Evolutionary conservation across 1,140 invertebrate genomes (phyloP), one percentile per base, ranked within the genome.

Genomic region (Heliconius melpomene): DNA sequence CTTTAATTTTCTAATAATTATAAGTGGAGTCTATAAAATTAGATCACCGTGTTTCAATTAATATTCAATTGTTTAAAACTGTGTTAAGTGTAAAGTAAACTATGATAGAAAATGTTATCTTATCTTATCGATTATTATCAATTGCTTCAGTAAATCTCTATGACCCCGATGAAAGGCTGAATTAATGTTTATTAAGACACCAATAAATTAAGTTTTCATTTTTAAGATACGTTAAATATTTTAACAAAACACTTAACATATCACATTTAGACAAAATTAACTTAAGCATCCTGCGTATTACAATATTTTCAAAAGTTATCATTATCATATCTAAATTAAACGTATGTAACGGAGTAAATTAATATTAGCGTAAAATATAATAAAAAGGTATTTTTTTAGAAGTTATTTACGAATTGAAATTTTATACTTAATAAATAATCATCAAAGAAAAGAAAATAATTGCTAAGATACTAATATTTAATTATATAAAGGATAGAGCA

Each of bases 61-160:
- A 66, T 16, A 8, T 66, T 66, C 13, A 66, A 66, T 29, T 66
- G 13, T 29, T 66, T 13, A 26, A 29, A 66, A 66, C 23, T 66
- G 60, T 66, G 26, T 66, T 66, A 66, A 66, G 60, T 66, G 29
- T 29, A 29, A 29, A 29, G 29, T 29, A 29, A 29, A 46, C 70
- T 80, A 32, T 75, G 29, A 74, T 54, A 77, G 75, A 57, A 77
- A 75, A 71, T 75, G 29, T 60, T 84, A 87, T 89, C 84, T 89
- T 84, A 89, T 89, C 88, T 87, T 85, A 86, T 85, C 83, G 74
- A 83, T 82, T 84, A 84, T 82, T 84, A 83, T 83, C 77, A 77
- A 82, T 79, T 76, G 74, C 66, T 75, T 73, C 50, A 74, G 74
- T 23, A 52, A 38, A 74, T 79, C 74, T 79, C 80, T 75, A 82